Evolutionary conservation across 2,797 vertebrate genomes (phyloP), one percentile per base, ranked within the genome.

Genomic region (Craterocephalus amniculus): DNA sequence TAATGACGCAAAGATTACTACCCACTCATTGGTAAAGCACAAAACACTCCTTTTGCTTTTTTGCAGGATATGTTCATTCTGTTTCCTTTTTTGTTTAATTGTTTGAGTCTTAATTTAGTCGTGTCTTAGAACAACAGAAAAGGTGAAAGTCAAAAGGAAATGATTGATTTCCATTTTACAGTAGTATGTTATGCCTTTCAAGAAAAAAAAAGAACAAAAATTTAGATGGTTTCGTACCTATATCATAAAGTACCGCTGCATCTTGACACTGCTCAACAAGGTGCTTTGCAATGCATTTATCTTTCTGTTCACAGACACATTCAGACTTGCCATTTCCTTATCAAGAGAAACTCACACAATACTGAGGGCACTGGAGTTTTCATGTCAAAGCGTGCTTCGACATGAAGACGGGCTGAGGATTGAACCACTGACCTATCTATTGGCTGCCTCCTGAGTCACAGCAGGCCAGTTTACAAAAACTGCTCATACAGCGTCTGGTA

Each of bases 401-500:
- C 31, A 26, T 34, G 9, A 20, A 22, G 31, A 55, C 18, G 26
- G 36, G 18, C 24, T 40, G 24, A 6, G 49, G 62, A 54, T 43
- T 18, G 2, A 29, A 55, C 63, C 10, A 10, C 24, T 26, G 56
- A 55, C 14, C 49, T 43, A 12, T 27, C 35, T 3, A 54, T 40
- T 32, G 48, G 49, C 48, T 54, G 32, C 45, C 32, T 59, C 26
- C 48, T 31, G 9, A 34, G 36, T 26, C 20, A 52, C 27, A 26
- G 13, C 26, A 10, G 31, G 49, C 16, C 1, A 11, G n/a, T 40
- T 14, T 40, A 61, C 56, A 35, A 38, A 54, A 56, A 43, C 34
- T 59, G 34, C 7, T 70, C 40, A 34, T 43, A 65, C 7, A 35
- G 18, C 56, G 14, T 67, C 67, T 69, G 63, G 26, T 58, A 49